Percentiles rank a stretch among this genome's conserved stretches.
phyloP scores from a whole-genome alignment of 1,140 invertebrate genomes.

The Drosophila carrolli region DNA sequence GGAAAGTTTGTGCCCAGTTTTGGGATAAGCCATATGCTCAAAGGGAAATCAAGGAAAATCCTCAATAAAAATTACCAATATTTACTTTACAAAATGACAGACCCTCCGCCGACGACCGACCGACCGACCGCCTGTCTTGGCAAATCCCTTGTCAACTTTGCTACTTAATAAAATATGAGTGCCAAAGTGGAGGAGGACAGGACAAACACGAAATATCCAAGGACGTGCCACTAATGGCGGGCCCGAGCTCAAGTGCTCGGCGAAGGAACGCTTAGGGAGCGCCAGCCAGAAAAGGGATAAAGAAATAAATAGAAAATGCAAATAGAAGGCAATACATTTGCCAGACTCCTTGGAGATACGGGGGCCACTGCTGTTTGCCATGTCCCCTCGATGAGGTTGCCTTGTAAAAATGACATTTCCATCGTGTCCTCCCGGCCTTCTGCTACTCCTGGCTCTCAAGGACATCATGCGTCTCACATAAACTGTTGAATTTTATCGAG shows the following conservation, averaged over 20 bases:
- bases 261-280: conserved; percentile 17
- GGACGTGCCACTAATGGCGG: conserved; percentile 80
- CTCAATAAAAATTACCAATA: conserved; percentile 84
- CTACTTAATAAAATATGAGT: conserved; percentile 84
- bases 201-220: conserved; percentile 63
- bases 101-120: conserved; percentile 20
- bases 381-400: conserved; percentile 39
- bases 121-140: conserved; percentile 2
- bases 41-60: conserved; percentile 74
- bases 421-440: conserved; percentile 19
- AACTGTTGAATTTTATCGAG: conserved; percentile 81
- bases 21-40: conserved; percentile 64
- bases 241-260: conserved; percentile 65
- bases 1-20: conserved; percentile 49
- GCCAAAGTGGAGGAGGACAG: conserved; percentile 66
- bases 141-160: conserved; percentile 82
- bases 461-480: conserved; percentile 75
- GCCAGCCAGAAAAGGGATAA: conserved; percentile 65
- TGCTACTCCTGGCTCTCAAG: conserved; percentile 52
- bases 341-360: conserved; percentile 38
- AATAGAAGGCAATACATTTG: conserved; percentile 82
- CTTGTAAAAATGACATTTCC: conserved; percentile 52
- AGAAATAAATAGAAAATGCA: conserved; percentile 83
- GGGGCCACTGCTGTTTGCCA: conserved; percentile 39
- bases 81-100: conserved; percentile 84